phyloP scores from a whole-genome alignment of 2,888 invertebrate species.

The Sylvicola fuscatus region DNA sequence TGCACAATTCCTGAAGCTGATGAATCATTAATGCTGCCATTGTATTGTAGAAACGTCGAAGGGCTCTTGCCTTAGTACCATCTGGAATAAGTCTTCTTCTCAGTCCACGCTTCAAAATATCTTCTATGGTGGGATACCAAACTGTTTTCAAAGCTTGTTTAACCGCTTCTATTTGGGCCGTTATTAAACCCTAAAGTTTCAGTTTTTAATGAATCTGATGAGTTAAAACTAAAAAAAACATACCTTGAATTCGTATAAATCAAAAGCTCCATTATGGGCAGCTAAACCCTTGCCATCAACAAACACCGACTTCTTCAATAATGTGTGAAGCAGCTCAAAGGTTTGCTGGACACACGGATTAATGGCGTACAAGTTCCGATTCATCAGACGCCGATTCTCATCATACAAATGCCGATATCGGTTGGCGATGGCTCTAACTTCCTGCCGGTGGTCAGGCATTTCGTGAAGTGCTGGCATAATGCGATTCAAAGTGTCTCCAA shows the following conservation, averaged over 20 bases:
- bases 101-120: conserved; percentile 31
- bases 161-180: background rate
- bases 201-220: background rate
- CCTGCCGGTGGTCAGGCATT: conserved; percentile 24
- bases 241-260: conserved; percentile 20
- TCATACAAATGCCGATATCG: conserved; percentile 37
- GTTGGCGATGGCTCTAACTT: conserved; percentile 39
- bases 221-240: conserved; percentile 2
- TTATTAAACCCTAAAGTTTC: background rate
- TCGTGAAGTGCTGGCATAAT: conserved; percentile 3
- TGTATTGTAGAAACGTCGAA: conserved; percentile 65
- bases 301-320: conserved; percentile 35
- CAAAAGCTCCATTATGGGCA: conserved; percentile 18
- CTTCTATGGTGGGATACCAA: conserved; percentile 23
- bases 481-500: conserved; percentile 44
- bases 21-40: conserved; percentile 74
- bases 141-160: conserved; percentile 9
- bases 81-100: conserved; percentile 48
- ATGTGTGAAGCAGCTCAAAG: conserved; percentile 58
- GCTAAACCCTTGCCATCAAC: conserved; percentile 23
- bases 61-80: conserved; percentile 37
- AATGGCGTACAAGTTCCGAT: conserved; percentile 45
- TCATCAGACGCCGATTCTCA: conserved; percentile 28
- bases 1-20: conserved; percentile 61
- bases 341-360: conserved; percentile 67